Base-by-base conservation (phyloP, 2,797 vertebrate genomes). In the Vespertilio murinus region DNA sequence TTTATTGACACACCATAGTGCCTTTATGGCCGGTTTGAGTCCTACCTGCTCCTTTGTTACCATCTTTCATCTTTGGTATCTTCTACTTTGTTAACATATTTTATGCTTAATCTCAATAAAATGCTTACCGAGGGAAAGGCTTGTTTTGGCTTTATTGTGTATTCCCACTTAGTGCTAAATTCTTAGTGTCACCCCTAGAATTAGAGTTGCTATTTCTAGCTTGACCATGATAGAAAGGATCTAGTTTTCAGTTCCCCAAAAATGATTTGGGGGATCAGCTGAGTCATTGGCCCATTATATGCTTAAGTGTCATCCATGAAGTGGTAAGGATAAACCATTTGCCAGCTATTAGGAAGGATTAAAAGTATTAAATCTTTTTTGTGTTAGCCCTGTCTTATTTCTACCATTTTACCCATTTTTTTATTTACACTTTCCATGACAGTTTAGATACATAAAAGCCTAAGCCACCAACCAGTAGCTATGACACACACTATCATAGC, bases 91-190 rank as follows among this genome's bases (percentile, higher is more conserved):
- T 97, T 97, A 93, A 95, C 64, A 83, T 86, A 75, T 81, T 94
- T 96, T 89, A 94, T 52, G 95, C 93, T 96, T 96, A 94, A 94
- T 94, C 59, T 97, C 93, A 97, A 97, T 97, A 97, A 97, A 97
- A 94, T 95, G 90, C 81, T 96, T 95, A 91, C 75, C 78, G 86
- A 95, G 96, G 95, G 95, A 95, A 97, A 96, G 80, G 30, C 40
- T 96, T 89, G 87, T 90, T 95, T 88, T 95, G 80, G 59, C 49
- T 97, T 97, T 93, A 70, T 96, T 97, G 88, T 80, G 59, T 89
- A 65, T 92, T 86, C 35, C 82, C 71, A 77, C 67, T 90, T 87
- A 71, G 71, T 22, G 61, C 25, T 30, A 86, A 18, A n/a, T 52
- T 79, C 16, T 75, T 93, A 35, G 45, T 65, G 47, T 84, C 18